A percentile compares a stretch with the other conserved stretches of the same genome.
phyloP scores from a whole-genome alignment of 2,113 vertebrate genomes.

The Melanerpes formicivorus region DNA sequence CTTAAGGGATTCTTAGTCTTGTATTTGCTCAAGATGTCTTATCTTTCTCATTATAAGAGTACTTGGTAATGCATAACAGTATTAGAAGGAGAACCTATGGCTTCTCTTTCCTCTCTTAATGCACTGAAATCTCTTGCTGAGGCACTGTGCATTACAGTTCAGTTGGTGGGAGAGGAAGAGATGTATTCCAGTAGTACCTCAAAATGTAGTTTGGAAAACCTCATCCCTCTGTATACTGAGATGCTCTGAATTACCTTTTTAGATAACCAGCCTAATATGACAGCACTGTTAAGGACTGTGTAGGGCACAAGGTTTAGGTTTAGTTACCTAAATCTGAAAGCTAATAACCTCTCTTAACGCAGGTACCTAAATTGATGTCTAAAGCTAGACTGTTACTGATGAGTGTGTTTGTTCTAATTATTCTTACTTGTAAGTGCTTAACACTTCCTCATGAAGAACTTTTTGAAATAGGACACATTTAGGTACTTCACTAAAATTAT shows the following conservation, averaged over 20 bases:
- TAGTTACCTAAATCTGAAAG: not conserved
- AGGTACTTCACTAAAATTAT: not conserved
- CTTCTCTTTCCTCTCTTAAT: not conserved
- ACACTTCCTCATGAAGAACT: not conserved
- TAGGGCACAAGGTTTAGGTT: not conserved
- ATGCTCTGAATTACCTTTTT: not conserved
- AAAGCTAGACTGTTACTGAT: not conserved
- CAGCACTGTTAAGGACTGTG: not conserved
- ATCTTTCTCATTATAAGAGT: not conserved
- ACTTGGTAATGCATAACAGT: not conserved
- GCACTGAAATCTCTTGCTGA: not conserved
- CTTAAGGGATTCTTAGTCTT: not conserved
- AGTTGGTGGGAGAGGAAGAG: not conserved
- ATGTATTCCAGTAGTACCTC: not conserved
- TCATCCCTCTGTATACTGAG: not conserved
- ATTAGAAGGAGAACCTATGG: not conserved
- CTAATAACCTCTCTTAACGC: not conserved
- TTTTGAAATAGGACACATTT: not conserved
- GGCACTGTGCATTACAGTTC: not conserved
- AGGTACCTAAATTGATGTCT: not conserved
- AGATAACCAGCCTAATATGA: not conserved
- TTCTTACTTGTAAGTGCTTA: not conserved
- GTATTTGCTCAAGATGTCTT: not conserved
- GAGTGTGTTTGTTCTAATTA: not conserved
- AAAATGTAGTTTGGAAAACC: not conserved